Evolutionary conservation across 2,797 vertebrate species (phyloP).

Genomic region (Enteromius fasciolatus): DNA sequence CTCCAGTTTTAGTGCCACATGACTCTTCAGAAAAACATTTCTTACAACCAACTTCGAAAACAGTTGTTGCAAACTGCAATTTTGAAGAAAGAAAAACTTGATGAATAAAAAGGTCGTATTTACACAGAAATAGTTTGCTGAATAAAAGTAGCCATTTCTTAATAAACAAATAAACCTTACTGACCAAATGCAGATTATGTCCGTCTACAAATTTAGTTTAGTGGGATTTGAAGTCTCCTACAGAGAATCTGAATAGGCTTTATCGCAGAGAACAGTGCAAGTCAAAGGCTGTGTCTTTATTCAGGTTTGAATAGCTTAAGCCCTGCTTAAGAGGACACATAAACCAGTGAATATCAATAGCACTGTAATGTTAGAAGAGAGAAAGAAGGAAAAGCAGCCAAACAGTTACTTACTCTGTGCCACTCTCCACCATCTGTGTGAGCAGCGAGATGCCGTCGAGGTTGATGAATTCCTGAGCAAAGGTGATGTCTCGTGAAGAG

Average conservation of each 20-base stretch:
- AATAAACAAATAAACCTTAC: neutral
- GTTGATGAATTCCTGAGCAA: slow-evolving; percentile 98
- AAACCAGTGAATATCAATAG: slow-evolving; percentile 23
- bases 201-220: neutral
- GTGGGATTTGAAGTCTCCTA: neutral
- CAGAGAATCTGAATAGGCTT: neutral
- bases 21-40: neutral
- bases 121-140: neutral
- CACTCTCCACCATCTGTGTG: slow-evolving; percentile 98
- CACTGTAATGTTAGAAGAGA: neutral
- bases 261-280: slow-evolving; percentile 10
- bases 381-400: neutral
- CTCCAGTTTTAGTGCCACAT: neutral
- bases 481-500: slow-evolving; percentile 92
- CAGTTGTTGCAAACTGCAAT: neutral
- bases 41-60: neutral
- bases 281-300: slow-evolving; percentile 36
- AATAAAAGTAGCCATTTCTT: neutral
- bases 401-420: slow-evolving; percentile 89
- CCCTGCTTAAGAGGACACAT: slow-evolving; percentile 38
- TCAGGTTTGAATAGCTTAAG: slow-evolving; percentile 13
- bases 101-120: neutral
- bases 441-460: slow-evolving; percentile 95
- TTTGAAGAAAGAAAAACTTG: neutral
- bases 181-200: neutral